Conservation (phyloP, 2,797 vertebrate genomes). For the Liasis olivaceus region DNA sequence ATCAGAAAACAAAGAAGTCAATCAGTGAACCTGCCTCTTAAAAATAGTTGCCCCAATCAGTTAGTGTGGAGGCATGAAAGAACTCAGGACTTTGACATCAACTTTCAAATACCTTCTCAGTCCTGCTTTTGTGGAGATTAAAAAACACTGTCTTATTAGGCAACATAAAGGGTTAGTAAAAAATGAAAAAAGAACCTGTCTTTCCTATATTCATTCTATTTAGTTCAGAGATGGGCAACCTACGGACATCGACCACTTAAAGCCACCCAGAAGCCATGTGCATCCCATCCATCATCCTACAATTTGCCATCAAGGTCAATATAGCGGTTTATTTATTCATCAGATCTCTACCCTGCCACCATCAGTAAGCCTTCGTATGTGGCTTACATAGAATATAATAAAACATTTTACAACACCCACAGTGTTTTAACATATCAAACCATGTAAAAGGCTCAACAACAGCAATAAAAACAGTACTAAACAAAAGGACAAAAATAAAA, state of each 20-base stretch:
- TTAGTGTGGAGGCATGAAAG: background rate
- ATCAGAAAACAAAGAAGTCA: background rate
- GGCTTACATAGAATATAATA: background rate
- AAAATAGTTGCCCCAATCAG: background rate
- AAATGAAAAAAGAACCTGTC: background rate
- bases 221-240: background rate
- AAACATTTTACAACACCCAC: background rate
- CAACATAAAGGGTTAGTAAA: background rate
- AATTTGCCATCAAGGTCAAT: background rate
- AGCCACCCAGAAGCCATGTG: background rate
- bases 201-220: background rate
- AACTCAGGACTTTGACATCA: background rate
- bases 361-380: background rate
- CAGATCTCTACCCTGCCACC: background rate
- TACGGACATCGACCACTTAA: background rate
- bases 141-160: background rate
- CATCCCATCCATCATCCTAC: background rate
- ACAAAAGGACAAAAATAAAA: too few species aligned
- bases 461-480: too few species aligned
- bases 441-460: too few species aligned
- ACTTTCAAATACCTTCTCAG: background rate
- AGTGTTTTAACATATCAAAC: too few species aligned
- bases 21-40: background rate
- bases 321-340: background rate
- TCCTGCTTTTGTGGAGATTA: background rate